These are phyloP conservation scores for Leucopternis melanops DNA, from an alignment of 2,113 vertebrate species.

Conservation along the genomic window DNA sequence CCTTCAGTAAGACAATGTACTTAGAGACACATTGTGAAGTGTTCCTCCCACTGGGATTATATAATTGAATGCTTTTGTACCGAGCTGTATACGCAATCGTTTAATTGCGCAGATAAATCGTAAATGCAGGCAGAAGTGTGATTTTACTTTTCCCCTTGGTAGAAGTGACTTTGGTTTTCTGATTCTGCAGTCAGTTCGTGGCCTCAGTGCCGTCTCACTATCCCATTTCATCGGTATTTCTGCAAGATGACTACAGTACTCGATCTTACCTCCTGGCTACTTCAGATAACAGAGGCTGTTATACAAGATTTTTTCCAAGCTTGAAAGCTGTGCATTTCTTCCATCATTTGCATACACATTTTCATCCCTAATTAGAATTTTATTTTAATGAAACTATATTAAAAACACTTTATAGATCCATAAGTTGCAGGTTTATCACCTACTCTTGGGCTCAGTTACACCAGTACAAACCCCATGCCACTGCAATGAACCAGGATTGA, in stretches of 20 bases:
- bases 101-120: background rate
- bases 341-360: background rate
- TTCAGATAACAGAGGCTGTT: background rate
- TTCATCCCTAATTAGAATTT: background rate
- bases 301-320: background rate
- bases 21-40: background rate
- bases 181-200: background rate
- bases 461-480: fast-evolving
- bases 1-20: background rate
- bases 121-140: background rate
- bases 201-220: background rate
- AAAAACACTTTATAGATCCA: background rate
- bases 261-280: background rate
- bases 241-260: background rate
- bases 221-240: background rate
- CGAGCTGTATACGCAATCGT: background rate
- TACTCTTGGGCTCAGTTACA: background rate
- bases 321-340: background rate
- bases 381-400: background rate
- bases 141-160: background rate
- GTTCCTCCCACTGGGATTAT: conserved; percentile 6
- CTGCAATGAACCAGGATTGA: background rate
- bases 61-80: conserved; percentile 10
- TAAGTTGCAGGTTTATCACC: background rate
- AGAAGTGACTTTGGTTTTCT: background rate